Evolutionary conservation across 2,113 vertebrate species (phyloP), one percentile per base, ranked within the genome.

Genomic region (Sylvilagus bachmani): DNA sequence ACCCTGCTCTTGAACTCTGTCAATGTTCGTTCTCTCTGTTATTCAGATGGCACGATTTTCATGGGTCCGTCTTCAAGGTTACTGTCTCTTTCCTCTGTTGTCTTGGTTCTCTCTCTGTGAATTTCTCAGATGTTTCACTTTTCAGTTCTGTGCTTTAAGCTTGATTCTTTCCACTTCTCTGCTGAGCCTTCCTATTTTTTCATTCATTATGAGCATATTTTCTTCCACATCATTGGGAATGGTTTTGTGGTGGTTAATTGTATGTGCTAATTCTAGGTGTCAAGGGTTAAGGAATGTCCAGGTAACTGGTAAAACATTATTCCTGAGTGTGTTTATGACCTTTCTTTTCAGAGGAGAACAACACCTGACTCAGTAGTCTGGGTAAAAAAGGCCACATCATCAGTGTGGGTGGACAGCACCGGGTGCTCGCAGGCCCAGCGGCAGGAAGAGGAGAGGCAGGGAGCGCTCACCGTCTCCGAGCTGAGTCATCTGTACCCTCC

Each of bases 141-240:
- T 90, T 69, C n/a, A 67, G 49, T 82, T 83, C 27, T 27, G 6
- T 27, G 49, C 85, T 86, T 94, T 75, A 55, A 10, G 24, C 51
- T 91, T 78, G 51, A 89, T 78, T 81, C 51, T 69, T 93, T 75
- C 33, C 77, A 49, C n/a, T 77, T 95, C 84, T 94, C 55, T 89
- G 16, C n/a, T 77, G 82, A 89, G 53, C 80, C 67, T 85, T 85
- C 33, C 44, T 67, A 62, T 36, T 38, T 85, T 88, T 88, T 79
- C 44, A 55, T 86, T 86, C 33, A 49, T 83, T 77, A 49, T 78
- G 81, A 92, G 22, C 5, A 78, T 49, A 73, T 82, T 95, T 88
- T 88, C 86, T 86, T 82, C 67, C 49, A 69, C 17, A 24, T 89
- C 51, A 13, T 67, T 69, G 58, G 55, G 29, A 33, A 67, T 73